These are phyloP conservation scores for Griposia aprilina DNA, from an alignment of 2,888 invertebrate genomes.

Conservation along the genomic window DNA sequence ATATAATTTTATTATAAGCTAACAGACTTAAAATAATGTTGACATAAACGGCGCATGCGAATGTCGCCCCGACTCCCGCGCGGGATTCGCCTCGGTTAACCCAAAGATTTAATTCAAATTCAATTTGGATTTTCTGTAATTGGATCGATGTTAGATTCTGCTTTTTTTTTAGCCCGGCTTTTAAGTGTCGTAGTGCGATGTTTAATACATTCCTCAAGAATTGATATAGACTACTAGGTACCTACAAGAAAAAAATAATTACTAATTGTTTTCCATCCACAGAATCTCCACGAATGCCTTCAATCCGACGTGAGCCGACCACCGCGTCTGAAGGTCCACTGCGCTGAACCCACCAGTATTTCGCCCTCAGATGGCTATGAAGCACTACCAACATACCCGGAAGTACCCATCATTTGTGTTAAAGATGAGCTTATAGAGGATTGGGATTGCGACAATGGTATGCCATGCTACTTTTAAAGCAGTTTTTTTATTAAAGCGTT, in stretches of 20 bases:
- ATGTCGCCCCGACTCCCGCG: no score
- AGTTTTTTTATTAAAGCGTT: background rate
- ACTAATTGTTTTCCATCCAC: slow-evolving; percentile 31
- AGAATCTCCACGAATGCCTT: slow-evolving; percentile 80
- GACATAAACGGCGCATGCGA: no score
- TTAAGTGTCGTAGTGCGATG: no score
- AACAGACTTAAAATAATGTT: no score
- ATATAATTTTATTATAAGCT: no score
- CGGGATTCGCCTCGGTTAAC: no score
- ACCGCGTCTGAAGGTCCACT: slow-evolving; percentile 72
- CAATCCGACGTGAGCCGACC: slow-evolving; percentile 77
- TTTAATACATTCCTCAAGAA: no score
- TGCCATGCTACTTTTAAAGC: background rate
- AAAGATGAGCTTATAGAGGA: slow-evolving; percentile 68
- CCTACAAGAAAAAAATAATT: background rate
- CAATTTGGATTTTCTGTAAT: no score
- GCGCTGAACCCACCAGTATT: slow-evolving; percentile 64
- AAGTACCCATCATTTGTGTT: slow-evolving; percentile 58
- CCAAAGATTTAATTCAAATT: no score
- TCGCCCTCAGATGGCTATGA: slow-evolving; percentile 44
- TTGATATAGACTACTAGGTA: background rate
- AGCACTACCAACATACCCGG: background rate
- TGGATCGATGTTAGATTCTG: no score
- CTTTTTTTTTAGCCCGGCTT: no score
- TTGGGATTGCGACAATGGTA: background rate